A percentile compares a stretch with the other conserved stretches of the same genome.
These are phyloP conservation scores for Hylaeus anthracinus DNA, from an alignment of 1,140 invertebrate species.

Conservation along the genomic window DNA sequence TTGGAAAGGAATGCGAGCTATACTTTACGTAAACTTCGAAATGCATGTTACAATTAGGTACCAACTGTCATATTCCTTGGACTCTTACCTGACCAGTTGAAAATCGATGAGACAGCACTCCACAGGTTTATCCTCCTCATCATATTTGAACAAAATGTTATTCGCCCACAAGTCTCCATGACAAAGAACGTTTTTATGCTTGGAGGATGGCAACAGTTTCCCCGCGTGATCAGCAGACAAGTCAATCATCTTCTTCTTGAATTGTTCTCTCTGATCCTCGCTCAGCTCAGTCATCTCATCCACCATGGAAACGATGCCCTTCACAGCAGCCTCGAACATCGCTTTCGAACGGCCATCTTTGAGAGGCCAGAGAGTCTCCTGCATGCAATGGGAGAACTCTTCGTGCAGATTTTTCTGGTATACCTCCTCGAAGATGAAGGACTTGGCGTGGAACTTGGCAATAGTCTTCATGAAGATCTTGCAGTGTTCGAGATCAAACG, in stretches of 20 bases:
- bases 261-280: slow-evolving; percentile 35
- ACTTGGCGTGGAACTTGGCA: slow-evolving; percentile 82
- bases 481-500: slow-evolving; percentile 81
- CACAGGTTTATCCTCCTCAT: slow-evolving; percentile 71
- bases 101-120: slow-evolving; percentile 83
- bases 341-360: slow-evolving; percentile 62
- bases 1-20: background rate
- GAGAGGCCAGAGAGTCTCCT: slow-evolving; percentile 81
- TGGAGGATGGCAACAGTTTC: slow-evolving; percentile 78
- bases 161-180: slow-evolving; percentile 86
- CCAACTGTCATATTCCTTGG: background rate
- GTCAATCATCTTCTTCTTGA: slow-evolving; percentile 55
- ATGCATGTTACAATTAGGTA: too few species aligned
- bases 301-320: slow-evolving; percentile 68
- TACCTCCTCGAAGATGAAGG: slow-evolving; percentile 81
- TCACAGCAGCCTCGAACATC: slow-evolving; percentile 68
- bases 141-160: slow-evolving; percentile 84
- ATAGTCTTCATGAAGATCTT: slow-evolving; percentile 80
- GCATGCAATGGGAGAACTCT: slow-evolving; percentile 79
- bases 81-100: slow-evolving; percentile 82
- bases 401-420: slow-evolving; percentile 76
- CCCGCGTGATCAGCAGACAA: slow-evolving; percentile 54
- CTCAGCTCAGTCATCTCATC: slow-evolving; percentile 60
- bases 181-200: slow-evolving; percentile 82
- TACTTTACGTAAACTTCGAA: background rate